Evolutionary conservation across 2,797 vertebrate species (phyloP).

Genomic region (Micrastur ruficollis): DNA sequence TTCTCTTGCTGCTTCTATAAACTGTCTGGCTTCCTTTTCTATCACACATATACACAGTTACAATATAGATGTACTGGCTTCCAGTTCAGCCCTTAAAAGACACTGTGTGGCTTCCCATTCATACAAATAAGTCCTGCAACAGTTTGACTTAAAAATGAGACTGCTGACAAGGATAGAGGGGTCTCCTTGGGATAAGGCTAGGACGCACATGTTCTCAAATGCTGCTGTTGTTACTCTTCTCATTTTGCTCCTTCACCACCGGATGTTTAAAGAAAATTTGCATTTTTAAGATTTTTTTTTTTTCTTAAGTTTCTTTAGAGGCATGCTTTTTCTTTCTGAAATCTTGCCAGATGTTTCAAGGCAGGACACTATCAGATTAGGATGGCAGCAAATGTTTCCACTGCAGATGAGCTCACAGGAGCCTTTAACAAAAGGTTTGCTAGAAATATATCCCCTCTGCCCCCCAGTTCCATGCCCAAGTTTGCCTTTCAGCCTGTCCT

Average conservation of each 20-base stretch:
- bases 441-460: neutral
- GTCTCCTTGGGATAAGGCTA: neutral
- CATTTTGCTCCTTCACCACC: neutral
- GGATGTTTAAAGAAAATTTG: neutral
- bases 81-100: neutral
- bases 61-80: neutral
- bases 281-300: neutral
- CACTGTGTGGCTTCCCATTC: neutral
- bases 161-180: neutral
- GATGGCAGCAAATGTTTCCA: neutral
- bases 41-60: neutral
- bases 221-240: neutral
- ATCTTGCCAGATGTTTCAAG: neutral
- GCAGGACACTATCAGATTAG: neutral
- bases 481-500: constrained; percentile 27
- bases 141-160: neutral
- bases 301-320: neutral
- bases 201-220: neutral
- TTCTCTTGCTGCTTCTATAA: neutral
- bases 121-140: neutral
- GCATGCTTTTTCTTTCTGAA: neutral
- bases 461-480: neutral
- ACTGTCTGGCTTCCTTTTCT: neutral
- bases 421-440: neutral
- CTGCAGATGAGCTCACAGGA: neutral